Evolutionary conservation across 1,140 invertebrate genomes (phyloP), one percentile per base, ranked within the genome.

Genomic region (Carcinoscorpius rotundicauda): DNA sequence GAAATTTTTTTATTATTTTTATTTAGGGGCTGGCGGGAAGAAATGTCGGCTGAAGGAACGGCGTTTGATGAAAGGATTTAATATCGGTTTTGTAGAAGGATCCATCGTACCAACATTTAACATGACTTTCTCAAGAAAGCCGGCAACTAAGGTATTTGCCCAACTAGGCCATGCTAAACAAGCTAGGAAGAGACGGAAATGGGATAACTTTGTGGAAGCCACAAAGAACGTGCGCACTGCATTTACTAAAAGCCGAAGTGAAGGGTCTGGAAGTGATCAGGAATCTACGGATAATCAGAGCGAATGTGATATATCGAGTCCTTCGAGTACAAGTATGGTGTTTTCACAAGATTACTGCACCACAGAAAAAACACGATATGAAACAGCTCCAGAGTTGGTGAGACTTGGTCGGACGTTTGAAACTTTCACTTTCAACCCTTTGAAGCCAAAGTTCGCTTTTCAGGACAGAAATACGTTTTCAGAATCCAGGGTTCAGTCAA

Each of bases 61-160:
- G 0, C 83, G 91, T 0, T 78, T 95, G 49, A 93, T 94, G 90
- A 95, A 95, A 76, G 92, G 91, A 3, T 95, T 95, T 81, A 93
- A 95, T 78, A 73, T 75, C 51, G 72, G 69, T 6, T 53, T 70
- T 5, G 68, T 69, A 5, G 69, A 70, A 58, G 66, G 69, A 60
- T 70, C 69, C 50, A 64, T 70, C 9, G 68, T 66, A 49, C 65
- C 67, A 8, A 64, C 67, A 49, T 58, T 65, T 4, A 64, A 68
- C 62, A 63, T 56, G n/a, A 73, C 68, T 8, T 64, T 62, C 8
- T 50, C 62, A 51, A 62, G 65, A 58, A 63, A 66, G 10, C 68
- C 62, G 29, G 64, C 61, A 56, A 61, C 61, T 63, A 66, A 66
- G 55, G 60, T 73, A 52, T 29, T 29, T 29, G 66, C 66, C 10